Base-by-base conservation (phyloP, 2,888 invertebrate genomes). In the Volucella zonaria region DNA sequence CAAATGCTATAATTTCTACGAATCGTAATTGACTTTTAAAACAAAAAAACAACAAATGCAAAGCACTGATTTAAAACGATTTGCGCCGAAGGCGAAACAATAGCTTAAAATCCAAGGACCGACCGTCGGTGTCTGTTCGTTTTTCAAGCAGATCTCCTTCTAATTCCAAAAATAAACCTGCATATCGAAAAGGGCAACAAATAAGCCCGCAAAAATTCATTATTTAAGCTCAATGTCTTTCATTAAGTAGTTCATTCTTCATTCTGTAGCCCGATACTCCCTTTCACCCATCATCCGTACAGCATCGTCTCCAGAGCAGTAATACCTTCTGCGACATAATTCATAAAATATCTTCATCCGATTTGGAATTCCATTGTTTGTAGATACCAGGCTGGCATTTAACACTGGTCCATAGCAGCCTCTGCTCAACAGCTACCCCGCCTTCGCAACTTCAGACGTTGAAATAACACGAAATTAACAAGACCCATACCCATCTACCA, bases 261-360 rank as follows among this genome's bases (percentile, higher is more conserved):
- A 47, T 47, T 47, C 59, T 14, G n/a, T 18, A 3, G 1, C 14
- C 45, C 10, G 1, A 0, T 18, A 12, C 23, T 9, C 40, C 1
- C 8, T 18, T 2, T 18, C 38, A n/a, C 6, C 8, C 3, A 10
- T n/a, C 49, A 38, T 18, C 3, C 12, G n/a, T n/a, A 1, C 47
- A 2, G 1, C 43, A 12, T 4, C n/a, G 14, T 6, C 8, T n/a
- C 8, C n/a, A 10, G 1, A 18, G 9, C 45, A 10, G 18, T 64
- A 58, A 58, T 71, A 71, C 70, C 78, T 71, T 51, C 49, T 64
- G 64, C 31, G 78, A 78, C 70, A 78, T 78, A 78, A 78, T 78
- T 78, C 70, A 78, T 78, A 78, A 78, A 78, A 78, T 78, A 78
- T 71, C 78, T 78, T 78, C 78, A 78, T 78, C 78, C 78, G 78